Evolutionary conservation across 2,888 invertebrate species (phyloP).

Genomic region (Aporophyla nigra): DNA sequence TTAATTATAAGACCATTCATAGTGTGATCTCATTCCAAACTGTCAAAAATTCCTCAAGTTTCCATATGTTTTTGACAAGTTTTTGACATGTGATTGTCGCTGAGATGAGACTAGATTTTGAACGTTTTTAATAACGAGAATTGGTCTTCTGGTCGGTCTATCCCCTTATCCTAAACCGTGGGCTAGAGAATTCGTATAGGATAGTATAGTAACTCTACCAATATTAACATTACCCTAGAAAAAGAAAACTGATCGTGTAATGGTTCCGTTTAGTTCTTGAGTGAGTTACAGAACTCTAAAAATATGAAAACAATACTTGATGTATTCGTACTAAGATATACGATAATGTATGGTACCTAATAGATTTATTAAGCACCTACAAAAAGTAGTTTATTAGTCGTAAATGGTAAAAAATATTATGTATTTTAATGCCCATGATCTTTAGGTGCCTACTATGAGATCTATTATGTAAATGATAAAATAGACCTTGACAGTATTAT

Average conservation of each 20-base stretch:
- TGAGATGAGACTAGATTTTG: too few relatives aligned
- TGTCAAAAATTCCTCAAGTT: too few relatives aligned
- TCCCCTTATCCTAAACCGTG: background rate
- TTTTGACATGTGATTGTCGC: too few relatives aligned
- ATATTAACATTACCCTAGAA: background rate
- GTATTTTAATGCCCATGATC: background rate
- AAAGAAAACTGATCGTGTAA: background rate
- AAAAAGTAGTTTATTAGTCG: background rate
- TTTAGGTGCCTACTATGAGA: background rate
- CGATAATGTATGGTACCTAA: too few relatives aligned
- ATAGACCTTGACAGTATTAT: slow-evolving; percentile 29
- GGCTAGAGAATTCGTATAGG: background rate
- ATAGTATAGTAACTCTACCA: background rate
- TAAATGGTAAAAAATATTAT: too few relatives aligned
- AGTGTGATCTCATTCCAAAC: too few relatives aligned
- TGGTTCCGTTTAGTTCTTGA: background rate
- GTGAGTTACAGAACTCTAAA: background rate
- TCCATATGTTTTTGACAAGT: too few relatives aligned
- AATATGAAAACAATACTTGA: background rate
- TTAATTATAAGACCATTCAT: too few relatives aligned
- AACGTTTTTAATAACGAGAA: too few relatives aligned
- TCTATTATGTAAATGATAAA: background rate
- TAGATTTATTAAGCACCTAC: background rate
- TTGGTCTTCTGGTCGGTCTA: background rate
- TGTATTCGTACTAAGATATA: too few relatives aligned